A percentile compares a stretch with the other conserved stretches of the same genome.
These are phyloP conservation scores for Trachurus trachurus DNA, from an alignment of 2,797 vertebrate species.

Conservation along the genomic window DNA sequence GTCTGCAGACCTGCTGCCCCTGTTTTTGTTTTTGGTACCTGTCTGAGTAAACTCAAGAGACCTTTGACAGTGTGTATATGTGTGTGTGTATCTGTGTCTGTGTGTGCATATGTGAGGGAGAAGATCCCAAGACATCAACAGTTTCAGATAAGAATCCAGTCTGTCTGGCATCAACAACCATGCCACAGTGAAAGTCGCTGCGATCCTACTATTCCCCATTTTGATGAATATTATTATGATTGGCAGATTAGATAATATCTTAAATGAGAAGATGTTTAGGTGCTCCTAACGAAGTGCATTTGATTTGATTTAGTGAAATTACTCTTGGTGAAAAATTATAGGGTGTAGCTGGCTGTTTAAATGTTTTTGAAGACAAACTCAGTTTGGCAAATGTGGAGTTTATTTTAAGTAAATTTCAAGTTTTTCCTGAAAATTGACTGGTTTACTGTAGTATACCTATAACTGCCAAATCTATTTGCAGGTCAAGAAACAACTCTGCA, in stretches of 20 bases:
- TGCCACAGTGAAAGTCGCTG: background rate
- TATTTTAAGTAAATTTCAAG: too few relatives aligned
- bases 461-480: slow-evolving; percentile 10
- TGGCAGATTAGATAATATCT: background rate
- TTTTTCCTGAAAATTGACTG: background rate
- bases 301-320: too few relatives aligned
- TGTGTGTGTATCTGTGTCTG: too few relatives aligned
- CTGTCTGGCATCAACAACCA: background rate
- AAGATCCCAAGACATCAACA: background rate
- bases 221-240: background rate
- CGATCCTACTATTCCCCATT: background rate
- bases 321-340: too few relatives aligned
- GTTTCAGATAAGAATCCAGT: background rate
- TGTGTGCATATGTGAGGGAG: too few relatives aligned
- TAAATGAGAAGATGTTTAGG: background rate
- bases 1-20: background rate
- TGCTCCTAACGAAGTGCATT: too few relatives aligned
- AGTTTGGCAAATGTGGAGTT: background rate
- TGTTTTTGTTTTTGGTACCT: background rate
- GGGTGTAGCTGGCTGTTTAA: background rate
- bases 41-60: background rate
- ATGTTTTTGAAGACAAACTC: background rate
- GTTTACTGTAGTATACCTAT: background rate
- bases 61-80: background rate
- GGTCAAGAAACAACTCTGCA: slow-evolving; percentile 21